Evolutionary conservation across 2,797 vertebrate genomes (phyloP).

Genomic region (Sciurus carolinensis): DNA sequence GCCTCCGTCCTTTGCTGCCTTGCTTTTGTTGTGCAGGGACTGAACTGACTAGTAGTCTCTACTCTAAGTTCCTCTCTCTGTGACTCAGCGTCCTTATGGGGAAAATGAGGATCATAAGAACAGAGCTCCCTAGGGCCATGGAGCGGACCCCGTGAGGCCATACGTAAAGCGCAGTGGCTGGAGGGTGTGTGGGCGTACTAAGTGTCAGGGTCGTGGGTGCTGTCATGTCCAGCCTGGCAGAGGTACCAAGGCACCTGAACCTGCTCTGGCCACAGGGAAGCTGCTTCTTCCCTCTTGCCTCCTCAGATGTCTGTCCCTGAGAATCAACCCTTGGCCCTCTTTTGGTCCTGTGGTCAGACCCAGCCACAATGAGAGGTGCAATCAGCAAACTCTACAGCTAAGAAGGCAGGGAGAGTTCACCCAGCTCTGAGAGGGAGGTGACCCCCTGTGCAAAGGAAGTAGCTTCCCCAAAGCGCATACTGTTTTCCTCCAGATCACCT

Average conservation of each 20-base stretch:
- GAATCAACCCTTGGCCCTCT: no score
- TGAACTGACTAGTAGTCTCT: neutral
- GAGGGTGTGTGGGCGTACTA: neutral
- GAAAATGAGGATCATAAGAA: neutral
- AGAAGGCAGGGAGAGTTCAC: neutral
- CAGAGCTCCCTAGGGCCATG: neutral
- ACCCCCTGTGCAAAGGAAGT: neutral
- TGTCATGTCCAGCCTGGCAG: neutral
- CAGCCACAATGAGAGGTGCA: neutral
- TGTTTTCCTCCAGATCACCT: neutral
- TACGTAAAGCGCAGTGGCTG: neutral
- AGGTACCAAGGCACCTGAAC: neutral
- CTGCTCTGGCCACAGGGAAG: neutral
- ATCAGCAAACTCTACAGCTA: neutral
- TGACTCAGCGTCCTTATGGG: neutral
- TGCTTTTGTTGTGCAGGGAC: neutral
- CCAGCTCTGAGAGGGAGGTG: neutral
- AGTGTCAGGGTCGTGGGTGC: neutral
- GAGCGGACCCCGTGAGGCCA: neutral
- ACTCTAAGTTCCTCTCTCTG: neutral
- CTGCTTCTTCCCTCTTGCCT: neutral
- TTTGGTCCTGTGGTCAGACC: neutral
- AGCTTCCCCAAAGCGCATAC: neutral
- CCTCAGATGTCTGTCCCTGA: neutral
- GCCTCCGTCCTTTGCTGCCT: neutral